Evolutionary conservation across 2,797 vertebrate genomes (phyloP), one percentile per base, ranked within the genome.

Genomic region (Coilia nasus): DNA sequence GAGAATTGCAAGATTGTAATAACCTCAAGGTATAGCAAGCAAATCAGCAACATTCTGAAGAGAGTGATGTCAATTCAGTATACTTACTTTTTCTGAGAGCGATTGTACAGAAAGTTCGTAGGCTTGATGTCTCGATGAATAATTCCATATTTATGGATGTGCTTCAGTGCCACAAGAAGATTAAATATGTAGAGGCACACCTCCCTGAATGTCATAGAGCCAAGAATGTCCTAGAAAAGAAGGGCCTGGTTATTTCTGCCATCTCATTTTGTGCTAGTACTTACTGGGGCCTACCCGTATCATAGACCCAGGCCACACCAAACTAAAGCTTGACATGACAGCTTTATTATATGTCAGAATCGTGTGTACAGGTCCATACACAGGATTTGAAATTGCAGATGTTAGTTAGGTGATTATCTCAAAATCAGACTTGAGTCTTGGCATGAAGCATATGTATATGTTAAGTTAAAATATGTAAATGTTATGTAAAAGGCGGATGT

Each of bases 111-210:
- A 88, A 96, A 96, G 75, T 96, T 96, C 84, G 94, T 96, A 81
- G 95, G 95, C 82, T 96, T 96, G 86, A 99, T 97, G 85, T 99
- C 98, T 81, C 98, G 94, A 91, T 99, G 98, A 93, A 99, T 97
- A 92, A 99, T 99, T 3, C 98, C 98, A 81, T 98, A 99, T 86
- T 96, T 95, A 91, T 99, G 98, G 90, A 99, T 96, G 89, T 97
- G 98, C 87, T 92, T 97, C 90, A 99, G 90, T 0, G 98, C 97
- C 93, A 93, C 98, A 25, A 99, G 91, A 87, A 99, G 93, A 90
- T 99, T 97, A 92, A 96, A 99, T 93, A 98, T 97, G 92, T 99
- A 99, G 85, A 96, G 95, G 62, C 94, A 96, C 57, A 97, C 97
- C 93, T 99, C 98, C 94, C 98, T 96, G 86, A 98, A 97, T 87